Base-by-base conservation (phyloP, 2,797 vertebrate species). In the Sebastes matsubarae region DNA sequence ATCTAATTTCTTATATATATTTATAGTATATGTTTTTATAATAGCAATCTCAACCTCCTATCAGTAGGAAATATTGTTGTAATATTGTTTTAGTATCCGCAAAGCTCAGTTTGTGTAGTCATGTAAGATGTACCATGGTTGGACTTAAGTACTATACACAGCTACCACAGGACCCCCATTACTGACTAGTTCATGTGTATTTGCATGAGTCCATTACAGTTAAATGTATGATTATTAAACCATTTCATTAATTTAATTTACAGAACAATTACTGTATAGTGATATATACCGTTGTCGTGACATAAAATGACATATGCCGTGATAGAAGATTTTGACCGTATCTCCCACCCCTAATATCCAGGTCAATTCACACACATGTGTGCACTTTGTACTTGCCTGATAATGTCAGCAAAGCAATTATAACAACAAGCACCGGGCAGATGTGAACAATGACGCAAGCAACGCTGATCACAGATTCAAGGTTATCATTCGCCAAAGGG, bases 321-420 rank as follows among this genome's bases (percentile, higher is more conserved):
- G 18, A 50, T 0, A 50, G 6, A 46, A 0, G 42, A 46, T 46
- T 18, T 46, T 50, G 46, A 0, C 18, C 8, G 1, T 46, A 20
- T 20, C 42, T 46, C 16, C 42, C 42, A 46, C 42, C 42, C 42
- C 16, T 18, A 4, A 46, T 46, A 46, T 46, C 42, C 42, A 46
- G 42, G 42, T 18, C 42, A 18, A 20, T 20, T 18, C 42, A 46
- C 42, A 46, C 42, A 46, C 42, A 0, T 46, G 42, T 46, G 42
- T 46, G 42, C 42, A 46, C 16, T 46, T 46, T 46, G 42, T 18
- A 0, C 42, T 46, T 0, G 16, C 42, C 42, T 46, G 42, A 46
- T 46, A 46, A 18, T 46, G 3, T 46, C 42, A 46, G 42, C 42
- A 46, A 46, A 46, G 16, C 7, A 1, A 46, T 46, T 46, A 42